These are phyloP conservation scores for Phyllostomus hastatus DNA, from an alignment of 2,113 vertebrate species.

Conservation along the genomic window DNA sequence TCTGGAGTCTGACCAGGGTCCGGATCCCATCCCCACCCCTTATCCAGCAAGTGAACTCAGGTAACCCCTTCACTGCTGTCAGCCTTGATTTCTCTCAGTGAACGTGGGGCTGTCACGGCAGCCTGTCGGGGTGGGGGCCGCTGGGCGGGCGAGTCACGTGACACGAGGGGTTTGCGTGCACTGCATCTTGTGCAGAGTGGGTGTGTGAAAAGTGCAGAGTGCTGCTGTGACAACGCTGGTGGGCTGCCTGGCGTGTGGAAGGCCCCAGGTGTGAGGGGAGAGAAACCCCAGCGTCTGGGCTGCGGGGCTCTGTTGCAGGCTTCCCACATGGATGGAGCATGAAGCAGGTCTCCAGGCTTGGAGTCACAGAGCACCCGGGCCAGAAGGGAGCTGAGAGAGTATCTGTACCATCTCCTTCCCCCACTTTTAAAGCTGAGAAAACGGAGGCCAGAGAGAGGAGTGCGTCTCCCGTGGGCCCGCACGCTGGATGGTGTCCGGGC, in stretches of 20 bases:
- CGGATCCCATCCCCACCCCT: neutral
- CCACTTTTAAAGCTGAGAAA: neutral
- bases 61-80: neutral
- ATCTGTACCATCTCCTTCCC: rapidly evolving
- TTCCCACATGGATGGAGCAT: rapidly evolving
- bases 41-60: neutral
- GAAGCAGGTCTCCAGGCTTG: rapidly evolving
- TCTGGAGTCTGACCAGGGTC: neutral
- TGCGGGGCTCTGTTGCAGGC: rapidly evolving
- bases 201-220: no score
- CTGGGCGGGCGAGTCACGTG: neutral
- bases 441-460: neutral
- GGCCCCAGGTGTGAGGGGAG: rapidly evolving
- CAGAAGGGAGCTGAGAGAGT: neutral
- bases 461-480: rapidly evolving
- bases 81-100: neutral
- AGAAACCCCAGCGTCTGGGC: neutral
- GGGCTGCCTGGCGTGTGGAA: rapidly evolving
- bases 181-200: rapidly evolving
- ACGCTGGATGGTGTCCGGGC: rapidly evolving
- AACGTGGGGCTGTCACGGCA: rapidly evolving
- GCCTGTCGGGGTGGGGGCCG: neutral
- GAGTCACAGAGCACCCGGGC: neutral
- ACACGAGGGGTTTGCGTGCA: rapidly evolving
- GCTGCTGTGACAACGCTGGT: rapidly evolving